A percentile compares a stretch with the other conserved stretches of the same genome.
These are phyloP conservation scores for Meta bourneti DNA, from an alignment of 2,888 invertebrate species.

Conservation along the genomic window DNA sequence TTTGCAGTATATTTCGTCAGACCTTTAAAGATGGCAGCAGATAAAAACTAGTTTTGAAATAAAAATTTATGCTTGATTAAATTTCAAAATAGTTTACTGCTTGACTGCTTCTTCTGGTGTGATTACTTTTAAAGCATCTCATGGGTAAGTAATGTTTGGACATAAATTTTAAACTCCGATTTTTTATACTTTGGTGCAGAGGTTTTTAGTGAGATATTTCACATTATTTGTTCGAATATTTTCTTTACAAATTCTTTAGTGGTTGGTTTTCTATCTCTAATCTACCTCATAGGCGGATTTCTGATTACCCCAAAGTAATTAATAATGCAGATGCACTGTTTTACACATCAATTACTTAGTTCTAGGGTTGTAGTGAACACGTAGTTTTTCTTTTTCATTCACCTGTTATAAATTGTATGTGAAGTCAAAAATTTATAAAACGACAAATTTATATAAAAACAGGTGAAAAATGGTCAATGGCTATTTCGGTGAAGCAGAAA, in stretches of 20 bases:
- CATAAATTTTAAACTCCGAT: background rate
- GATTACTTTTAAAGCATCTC: background rate
- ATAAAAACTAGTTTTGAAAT: background rate
- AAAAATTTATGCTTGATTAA: background rate
- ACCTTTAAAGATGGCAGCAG: too few relatives aligned
- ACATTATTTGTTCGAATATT: background rate
- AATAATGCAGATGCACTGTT: too few relatives aligned
- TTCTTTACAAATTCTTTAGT: background rate
- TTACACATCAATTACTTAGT: too few relatives aligned
- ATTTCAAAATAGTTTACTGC: background rate
- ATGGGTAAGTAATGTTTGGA: background rate
- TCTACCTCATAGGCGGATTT: background rate
- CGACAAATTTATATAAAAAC: too few relatives aligned
- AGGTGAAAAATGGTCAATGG: too few relatives aligned
- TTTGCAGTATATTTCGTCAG: too few relatives aligned
- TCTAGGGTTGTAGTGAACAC: too few relatives aligned
- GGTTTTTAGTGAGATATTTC: background rate
- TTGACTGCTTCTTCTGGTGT: background rate
- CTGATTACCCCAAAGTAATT: background rate
- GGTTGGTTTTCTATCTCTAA: background rate
- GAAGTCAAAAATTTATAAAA: too few relatives aligned
- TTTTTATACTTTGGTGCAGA: background rate
- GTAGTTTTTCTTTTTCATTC: too few relatives aligned
- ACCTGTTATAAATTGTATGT: too few relatives aligned
- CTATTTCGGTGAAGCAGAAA: too few relatives aligned